Evolutionary conservation across 2,113 vertebrate species (phyloP).

Genomic region (Etia nguti): DNA sequence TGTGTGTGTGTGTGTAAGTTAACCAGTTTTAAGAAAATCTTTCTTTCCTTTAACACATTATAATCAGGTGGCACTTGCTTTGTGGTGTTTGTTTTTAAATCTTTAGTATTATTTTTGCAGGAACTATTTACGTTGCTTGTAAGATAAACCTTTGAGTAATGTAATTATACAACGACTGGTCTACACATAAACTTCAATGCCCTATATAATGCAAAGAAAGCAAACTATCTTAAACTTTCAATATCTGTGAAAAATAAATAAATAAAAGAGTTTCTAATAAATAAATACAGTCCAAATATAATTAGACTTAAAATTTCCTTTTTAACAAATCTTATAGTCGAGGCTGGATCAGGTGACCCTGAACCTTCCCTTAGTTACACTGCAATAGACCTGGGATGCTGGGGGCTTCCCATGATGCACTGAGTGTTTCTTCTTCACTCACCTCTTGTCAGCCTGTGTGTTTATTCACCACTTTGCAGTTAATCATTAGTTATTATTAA

Average conservation of each 20-base stretch:
- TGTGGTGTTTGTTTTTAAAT: not conserved
- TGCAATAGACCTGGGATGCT: not conserved
- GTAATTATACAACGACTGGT: not conserved
- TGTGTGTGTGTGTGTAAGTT: rapidly evolving
- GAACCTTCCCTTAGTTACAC: not conserved
- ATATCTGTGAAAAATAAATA: not conserved
- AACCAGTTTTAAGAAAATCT: not conserved
- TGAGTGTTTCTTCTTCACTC: not conserved
- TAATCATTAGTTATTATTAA: not conserved
- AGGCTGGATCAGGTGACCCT: not conserved
- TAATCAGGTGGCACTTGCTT: not conserved
- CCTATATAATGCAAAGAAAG: not conserved
- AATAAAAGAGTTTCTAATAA: not conserved
- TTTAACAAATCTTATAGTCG: not conserved
- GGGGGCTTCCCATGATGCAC: not conserved
- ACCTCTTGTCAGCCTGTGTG: not conserved
- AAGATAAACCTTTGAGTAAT: not conserved
- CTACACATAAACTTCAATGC: not conserved
- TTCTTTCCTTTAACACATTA: not conserved
- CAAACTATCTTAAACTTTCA: not conserved
- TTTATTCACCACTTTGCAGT: not conserved
- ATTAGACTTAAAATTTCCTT: not conserved
- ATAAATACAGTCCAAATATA: not conserved
- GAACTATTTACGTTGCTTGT: not conserved
- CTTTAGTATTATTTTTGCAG: not conserved